Evolutionary conservation across 2,797 vertebrate species (phyloP), one percentile per base, ranked within the genome.

Genomic region (Acipenser oxyrinchus): DNA sequence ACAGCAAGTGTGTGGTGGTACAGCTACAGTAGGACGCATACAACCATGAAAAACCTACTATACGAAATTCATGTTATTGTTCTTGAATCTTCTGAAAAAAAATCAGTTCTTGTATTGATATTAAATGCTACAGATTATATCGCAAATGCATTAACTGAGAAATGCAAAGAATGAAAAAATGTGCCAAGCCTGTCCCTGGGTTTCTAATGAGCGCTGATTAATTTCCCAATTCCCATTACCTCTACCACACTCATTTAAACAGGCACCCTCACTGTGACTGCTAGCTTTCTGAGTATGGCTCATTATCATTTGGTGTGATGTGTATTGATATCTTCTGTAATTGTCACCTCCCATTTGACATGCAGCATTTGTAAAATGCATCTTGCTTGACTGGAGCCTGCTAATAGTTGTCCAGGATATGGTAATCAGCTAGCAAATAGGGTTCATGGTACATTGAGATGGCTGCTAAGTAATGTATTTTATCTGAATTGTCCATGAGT

Each of bases 261-360:
- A 68, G 78, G 50, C 62, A 48, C 73, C 66, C 71, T 68, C 70
- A 74, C 73, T 73, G 79, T 75, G 76, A 76, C 81, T 67, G 60
- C 60, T 62, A 60, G 57, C 10, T 51, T 18, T n/a, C 10, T 87
- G 83, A 86, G 83, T 86, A 89, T 67, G 87, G 89, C 92, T 95
- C 94, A 95, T 97, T 95, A 96, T 91, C 85, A 87, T 89, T 90
- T 92, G 91, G 84, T 84, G 86, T 92, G 92, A 93, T 93, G 87
- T 88, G 74, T 88, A 97, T 95, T 94, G 94, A 98, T 97, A 93
- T 89, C 93, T 92, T 91, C 83, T 85, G 87, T 91, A 91, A 92
- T 89, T 89, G 88, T 95, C 93, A 95, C 92, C 93, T 93, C 89
- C 92, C 91, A 89, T 89, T 91, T 96, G 94, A 97, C 93, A 92